Evolutionary conservation across 1,140 invertebrate species (phyloP).

Genomic region (Aphelenchoides avenae): DNA sequence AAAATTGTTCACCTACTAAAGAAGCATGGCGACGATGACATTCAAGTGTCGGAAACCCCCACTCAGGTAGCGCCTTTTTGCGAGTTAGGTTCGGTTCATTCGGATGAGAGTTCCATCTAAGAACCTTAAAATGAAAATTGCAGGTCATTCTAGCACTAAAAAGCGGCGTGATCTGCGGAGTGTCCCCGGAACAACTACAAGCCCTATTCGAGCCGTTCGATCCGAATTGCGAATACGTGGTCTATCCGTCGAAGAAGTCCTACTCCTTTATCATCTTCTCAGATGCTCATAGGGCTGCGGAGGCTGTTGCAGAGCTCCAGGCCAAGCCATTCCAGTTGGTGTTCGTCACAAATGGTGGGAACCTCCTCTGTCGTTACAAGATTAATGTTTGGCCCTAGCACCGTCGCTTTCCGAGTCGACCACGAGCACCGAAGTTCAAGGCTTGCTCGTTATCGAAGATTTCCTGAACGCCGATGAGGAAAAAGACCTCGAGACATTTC

Average conservation of each 20-base stretch:
- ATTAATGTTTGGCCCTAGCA: too few species aligned
- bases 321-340: conserved; percentile 16
- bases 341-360: conserved; percentile 8
- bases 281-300: conserved; percentile 7
- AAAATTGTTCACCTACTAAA: too few species aligned
- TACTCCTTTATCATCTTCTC: conserved; percentile 26
- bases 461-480: conserved; percentile 7
- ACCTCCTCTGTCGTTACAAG: not conserved
- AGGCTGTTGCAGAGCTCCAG: not conserved
- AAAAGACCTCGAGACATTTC: too few species aligned
- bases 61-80: too few species aligned
- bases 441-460: conserved; percentile 5
- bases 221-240: conserved; percentile 10
- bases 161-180: conserved; percentile 18
- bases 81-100: too few species aligned
- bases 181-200: conserved; percentile 18
- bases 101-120: too few species aligned
- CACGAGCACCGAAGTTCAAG: too few species aligned
- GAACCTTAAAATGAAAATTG: too few species aligned
- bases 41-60: too few species aligned
- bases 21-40: too few species aligned
- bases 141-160: too few species aligned
- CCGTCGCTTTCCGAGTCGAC: too few species aligned
- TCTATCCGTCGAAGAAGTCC: conserved; percentile 16
- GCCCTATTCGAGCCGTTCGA: conserved; percentile 13